phyloP scores from a whole-genome alignment of 2,113 vertebrate species.

The Ondatra zibethicus region DNA sequence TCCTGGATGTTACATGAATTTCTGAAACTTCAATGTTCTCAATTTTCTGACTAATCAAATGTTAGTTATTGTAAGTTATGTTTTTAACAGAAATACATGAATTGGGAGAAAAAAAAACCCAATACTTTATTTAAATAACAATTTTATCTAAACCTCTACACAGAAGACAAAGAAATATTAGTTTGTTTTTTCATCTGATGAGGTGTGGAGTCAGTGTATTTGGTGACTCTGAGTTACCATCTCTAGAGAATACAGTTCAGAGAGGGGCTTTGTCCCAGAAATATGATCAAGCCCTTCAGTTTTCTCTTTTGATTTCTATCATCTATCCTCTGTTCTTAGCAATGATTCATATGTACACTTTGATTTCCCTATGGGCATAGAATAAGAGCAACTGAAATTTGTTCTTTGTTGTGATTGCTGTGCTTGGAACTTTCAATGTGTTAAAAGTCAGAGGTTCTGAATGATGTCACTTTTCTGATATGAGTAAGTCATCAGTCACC shows the following conservation, averaged over 20 bases:
- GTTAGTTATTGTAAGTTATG: neutral
- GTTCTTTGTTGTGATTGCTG: neutral
- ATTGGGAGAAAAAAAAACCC: neutral
- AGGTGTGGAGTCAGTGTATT: neutral
- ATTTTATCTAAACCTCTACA: neutral
- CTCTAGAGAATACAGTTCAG: neutral
- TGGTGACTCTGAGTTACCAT: neutral
- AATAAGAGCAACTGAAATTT: neutral
- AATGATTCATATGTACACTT: neutral
- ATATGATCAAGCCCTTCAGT: neutral
- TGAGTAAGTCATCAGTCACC: neutral
- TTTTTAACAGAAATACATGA: neutral
- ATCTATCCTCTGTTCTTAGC: neutral
- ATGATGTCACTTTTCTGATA: neutral
- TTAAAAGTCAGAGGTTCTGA: neutral
- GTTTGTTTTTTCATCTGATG: neutral
- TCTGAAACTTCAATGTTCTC: neutral
- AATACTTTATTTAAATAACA: constrained; percentile 1
- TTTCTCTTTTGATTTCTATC: neutral
- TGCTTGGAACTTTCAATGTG: neutral
- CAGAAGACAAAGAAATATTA: neutral
- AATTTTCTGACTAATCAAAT: constrained; percentile 2
- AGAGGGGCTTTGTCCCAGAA: neutral
- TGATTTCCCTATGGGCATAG: neutral
- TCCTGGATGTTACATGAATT: neutral